These are phyloP conservation scores for Araneus ventricosus DNA, from an alignment of 1,140 invertebrate species.

Conservation along the genomic window DNA sequence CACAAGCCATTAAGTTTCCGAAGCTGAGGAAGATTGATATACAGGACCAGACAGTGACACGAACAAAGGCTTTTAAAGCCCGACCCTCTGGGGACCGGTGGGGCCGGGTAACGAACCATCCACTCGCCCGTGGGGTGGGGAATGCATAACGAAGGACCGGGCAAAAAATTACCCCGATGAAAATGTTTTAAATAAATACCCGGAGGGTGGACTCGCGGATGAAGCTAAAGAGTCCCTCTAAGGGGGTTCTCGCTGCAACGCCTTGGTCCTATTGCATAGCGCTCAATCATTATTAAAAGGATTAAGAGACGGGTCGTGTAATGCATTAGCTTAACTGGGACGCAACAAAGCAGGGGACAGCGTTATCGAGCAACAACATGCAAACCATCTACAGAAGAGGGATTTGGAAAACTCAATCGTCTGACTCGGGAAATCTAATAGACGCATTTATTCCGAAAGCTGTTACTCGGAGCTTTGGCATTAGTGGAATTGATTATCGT, in stretches of 20 bases:
- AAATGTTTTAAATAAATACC: slow-evolving; percentile 65
- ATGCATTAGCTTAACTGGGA: slow-evolving; percentile 15
- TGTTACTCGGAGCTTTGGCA: no score
- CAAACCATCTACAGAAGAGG: not conserved
- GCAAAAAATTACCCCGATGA: not conserved
- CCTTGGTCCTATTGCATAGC: not conserved
- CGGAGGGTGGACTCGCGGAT: not conserved
- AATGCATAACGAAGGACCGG: not conserved
- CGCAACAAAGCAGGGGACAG: not conserved
- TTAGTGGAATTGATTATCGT: no score
- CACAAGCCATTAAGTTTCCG: slow-evolving; percentile 13
- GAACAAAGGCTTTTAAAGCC: not conserved
- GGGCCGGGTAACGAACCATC: not conserved
- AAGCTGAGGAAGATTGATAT: slow-evolving; percentile 31
- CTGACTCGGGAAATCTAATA: not conserved
- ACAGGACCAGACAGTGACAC: not conserved
- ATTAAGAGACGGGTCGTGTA: not conserved
- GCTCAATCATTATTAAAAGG: slow-evolving; percentile 45
- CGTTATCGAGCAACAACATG: not conserved
- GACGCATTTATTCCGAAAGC: not conserved
- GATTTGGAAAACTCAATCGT: not conserved
- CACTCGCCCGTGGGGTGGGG: not conserved
- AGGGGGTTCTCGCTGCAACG: not conserved
- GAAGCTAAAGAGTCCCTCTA: slow-evolving; percentile 16
- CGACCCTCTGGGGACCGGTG: slow-evolving; percentile 28